Percentiles rank a stretch among this genome's conserved stretches.
These are phyloP conservation scores for Drosophila pseudoananassae DNA, from an alignment of 1,140 invertebrate species.

Conservation along the genomic window DNA sequence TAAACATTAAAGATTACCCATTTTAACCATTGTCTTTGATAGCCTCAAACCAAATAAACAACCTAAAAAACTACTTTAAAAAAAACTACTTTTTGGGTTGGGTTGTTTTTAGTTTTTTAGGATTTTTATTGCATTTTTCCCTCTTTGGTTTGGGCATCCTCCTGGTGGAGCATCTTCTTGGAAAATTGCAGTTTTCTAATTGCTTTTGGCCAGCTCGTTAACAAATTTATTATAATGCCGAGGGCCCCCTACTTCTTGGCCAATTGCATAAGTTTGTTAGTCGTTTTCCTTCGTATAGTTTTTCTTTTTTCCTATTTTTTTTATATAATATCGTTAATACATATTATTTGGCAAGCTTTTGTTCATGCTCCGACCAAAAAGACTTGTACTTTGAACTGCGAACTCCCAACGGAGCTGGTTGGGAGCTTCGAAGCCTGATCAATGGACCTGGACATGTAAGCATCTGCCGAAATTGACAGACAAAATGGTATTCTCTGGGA, in stretches of 20 bases:
- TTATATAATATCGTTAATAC: slow-evolving; percentile 83
- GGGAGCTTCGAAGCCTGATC: slow-evolving; percentile 53
- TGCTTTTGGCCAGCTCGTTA: slow-evolving; percentile 53
- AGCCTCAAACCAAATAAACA: slow-evolving; percentile 53
- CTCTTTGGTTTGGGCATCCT: not conserved
- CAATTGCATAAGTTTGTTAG: slow-evolving; percentile 78
- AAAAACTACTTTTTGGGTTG: slow-evolving; percentile 54
- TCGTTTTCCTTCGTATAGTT: slow-evolving; percentile 31
- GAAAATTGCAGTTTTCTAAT: slow-evolving; percentile 50
- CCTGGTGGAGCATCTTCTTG: slow-evolving; percentile 16
- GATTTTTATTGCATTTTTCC: slow-evolving; percentile 10
- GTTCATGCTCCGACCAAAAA: slow-evolving; percentile 34
- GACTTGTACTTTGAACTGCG: slow-evolving; percentile 78
- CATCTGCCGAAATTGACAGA: slow-evolving; percentile 70
- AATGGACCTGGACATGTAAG: slow-evolving; percentile 69
- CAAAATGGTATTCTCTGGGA: slow-evolving; percentile 11
- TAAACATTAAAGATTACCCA: slow-evolving; percentile 69
- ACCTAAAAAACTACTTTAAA: slow-evolving; percentile 11
- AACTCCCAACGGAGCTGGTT: slow-evolving; percentile 48
- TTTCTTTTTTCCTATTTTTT: slow-evolving; percentile 31
- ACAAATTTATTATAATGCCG: slow-evolving; percentile 74
- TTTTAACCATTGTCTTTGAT: slow-evolving; percentile 76
- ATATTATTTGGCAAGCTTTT: slow-evolving; percentile 80
- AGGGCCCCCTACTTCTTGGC: slow-evolving; percentile 47
- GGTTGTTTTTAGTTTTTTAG: slow-evolving; percentile 29